Conservation (phyloP, 2,113 vertebrate species). For the Aepyceros melampus region DNA sequence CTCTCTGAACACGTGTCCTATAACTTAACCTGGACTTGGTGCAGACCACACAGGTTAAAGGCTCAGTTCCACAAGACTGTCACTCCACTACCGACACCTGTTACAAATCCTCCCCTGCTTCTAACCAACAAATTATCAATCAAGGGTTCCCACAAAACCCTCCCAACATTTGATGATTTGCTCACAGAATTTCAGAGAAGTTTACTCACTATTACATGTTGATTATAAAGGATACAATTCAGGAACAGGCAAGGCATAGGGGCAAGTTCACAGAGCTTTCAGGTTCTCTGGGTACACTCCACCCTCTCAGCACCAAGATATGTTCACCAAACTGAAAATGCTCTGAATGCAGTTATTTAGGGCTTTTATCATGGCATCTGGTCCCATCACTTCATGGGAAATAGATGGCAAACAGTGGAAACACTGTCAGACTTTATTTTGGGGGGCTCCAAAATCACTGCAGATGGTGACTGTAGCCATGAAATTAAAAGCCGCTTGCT, state of each 20-base stretch:
- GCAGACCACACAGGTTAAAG: background rate
- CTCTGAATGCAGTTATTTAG: background rate
- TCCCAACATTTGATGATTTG: background rate
- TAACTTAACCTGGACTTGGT: background rate
- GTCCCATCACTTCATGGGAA: too few species aligned
- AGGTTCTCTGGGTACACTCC: background rate
- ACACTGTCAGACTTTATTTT: too few species aligned
- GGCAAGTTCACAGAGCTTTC: background rate
- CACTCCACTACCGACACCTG: background rate
- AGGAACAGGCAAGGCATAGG: background rate
- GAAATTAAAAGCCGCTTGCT: too few species aligned
- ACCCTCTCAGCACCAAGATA: background rate
- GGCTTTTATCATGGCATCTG: too few species aligned
- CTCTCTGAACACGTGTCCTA: background rate
- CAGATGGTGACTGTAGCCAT: too few species aligned
- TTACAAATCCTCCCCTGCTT: background rate
- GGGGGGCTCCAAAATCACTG: too few species aligned
- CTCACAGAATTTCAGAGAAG: background rate
- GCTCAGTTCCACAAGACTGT: too few species aligned
- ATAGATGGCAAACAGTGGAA: too few species aligned
- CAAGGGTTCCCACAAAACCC: background rate
- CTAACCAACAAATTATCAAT: background rate
- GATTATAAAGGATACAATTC: background rate
- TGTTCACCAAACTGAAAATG: background rate
- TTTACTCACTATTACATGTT: background rate